phyloP scores from a whole-genome alignment of 92 coral and sea anemone species.

The Porites divaricata region DNA sequence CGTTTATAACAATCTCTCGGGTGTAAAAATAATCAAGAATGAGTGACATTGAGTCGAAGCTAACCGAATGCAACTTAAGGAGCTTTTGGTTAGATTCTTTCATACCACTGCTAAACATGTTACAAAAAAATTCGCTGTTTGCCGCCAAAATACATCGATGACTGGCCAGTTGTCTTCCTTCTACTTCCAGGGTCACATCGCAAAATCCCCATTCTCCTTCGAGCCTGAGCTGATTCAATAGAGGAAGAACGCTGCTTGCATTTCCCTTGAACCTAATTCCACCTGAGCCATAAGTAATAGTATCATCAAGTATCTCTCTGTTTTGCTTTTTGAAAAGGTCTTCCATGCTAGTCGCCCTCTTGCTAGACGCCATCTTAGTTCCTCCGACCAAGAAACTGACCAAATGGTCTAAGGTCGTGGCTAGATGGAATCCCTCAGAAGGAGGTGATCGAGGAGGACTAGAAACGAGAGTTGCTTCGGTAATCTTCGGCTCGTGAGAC shows the following conservation, averaged over 20 bases:
- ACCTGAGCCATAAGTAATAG: slow-evolving; percentile 40
- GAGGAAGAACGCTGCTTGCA: slow-evolving; percentile 35
- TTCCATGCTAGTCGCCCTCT: background rate
- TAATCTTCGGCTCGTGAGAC: too few relatives aligned
- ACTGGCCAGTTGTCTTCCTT: slow-evolving; percentile 63
- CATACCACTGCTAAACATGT: slow-evolving; percentile 88
- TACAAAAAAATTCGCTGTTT: slow-evolving; percentile 56
- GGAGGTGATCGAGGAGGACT: too few relatives aligned
- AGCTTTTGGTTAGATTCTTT: slow-evolving; percentile 60
- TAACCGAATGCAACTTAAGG: too few relatives aligned
- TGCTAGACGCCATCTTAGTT: too few relatives aligned
- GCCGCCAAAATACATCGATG: slow-evolving; percentile 64
- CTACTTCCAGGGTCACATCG: slow-evolving; percentile 77
- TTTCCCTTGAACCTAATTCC: slow-evolving; percentile 67
- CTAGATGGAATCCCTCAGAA: too few relatives aligned
- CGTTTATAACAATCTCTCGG: too few relatives aligned
- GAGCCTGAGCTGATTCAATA: slow-evolving; percentile 66
- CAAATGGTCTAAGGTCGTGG: too few relatives aligned
- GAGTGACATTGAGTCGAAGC: too few relatives aligned
- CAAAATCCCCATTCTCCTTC: slow-evolving; percentile 89
- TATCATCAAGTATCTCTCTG: slow-evolving; percentile 55
- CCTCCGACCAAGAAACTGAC: too few relatives aligned
- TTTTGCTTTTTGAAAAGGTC: slow-evolving; percentile 60
- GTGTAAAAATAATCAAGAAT: too few relatives aligned
- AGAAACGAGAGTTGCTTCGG: too few relatives aligned